A percentile compares a stretch with the other conserved stretches of the same genome.
Evolutionary conservation across 2,888 invertebrate genomes (phyloP).

Genomic region (Lacanobia wlatinum): DNA sequence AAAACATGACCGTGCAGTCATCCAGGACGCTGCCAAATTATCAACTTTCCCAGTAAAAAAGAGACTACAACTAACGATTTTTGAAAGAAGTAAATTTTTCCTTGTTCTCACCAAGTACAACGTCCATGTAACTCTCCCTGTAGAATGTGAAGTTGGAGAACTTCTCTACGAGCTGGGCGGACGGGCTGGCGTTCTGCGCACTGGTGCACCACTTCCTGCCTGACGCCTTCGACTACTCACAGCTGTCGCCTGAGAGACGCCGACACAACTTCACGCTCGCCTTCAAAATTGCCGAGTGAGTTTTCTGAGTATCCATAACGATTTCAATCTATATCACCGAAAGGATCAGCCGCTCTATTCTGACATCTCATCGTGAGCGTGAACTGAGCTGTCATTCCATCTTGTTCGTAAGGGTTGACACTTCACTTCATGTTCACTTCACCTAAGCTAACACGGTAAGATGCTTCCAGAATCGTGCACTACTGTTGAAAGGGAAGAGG

Average conservation of each 20-base stretch:
- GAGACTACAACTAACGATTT: not conserved
- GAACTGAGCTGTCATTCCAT: too few species aligned
- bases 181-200: constrained; percentile 99
- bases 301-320: constrained; percentile 92
- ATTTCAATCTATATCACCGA: not conserved
- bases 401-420: too few species aligned
- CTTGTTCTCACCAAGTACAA: constrained; percentile 1
- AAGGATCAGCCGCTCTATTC: too few species aligned
- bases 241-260: constrained; percentile 96
- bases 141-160: constrained; percentile 99
- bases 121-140: constrained; percentile 8
- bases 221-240: constrained; percentile 98
- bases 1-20: not conserved
- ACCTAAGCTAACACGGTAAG: too few species aligned
- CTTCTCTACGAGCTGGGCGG: constrained; percentile 99
- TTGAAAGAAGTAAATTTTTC: not conserved
- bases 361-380: too few species aligned
- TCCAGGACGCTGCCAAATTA: not conserved
- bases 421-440: too few species aligned
- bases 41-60: not conserved
- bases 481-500: too few species aligned
- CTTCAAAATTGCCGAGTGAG: constrained; percentile 99
- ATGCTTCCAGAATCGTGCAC: too few species aligned
- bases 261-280: constrained; percentile 99
- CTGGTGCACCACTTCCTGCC: constrained; percentile 99